Conservation (phyloP, 1,140 invertebrate genomes). For the Periplaneta americana region DNA sequence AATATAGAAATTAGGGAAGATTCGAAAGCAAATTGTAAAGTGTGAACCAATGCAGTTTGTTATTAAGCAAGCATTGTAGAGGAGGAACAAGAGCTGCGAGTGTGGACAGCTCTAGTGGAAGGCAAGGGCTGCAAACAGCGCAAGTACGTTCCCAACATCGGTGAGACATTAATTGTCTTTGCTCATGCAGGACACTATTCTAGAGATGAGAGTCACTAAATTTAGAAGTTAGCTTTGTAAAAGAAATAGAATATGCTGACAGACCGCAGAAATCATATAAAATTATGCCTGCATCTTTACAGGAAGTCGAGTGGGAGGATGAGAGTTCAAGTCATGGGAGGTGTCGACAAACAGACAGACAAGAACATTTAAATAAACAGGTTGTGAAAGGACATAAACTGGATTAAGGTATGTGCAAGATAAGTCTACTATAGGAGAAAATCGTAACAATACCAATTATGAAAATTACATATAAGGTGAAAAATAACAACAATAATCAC, state of each 20-base stretch:
- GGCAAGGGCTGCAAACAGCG: neutral
- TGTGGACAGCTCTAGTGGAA: neutral
- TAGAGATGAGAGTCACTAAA: neutral
- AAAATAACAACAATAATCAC: neutral
- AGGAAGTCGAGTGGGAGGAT: neutral
- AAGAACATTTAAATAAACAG: neutral
- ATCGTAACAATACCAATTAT: neutral
- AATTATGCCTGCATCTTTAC: neutral
- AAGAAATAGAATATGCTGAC: neutral
- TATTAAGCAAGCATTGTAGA: neutral
- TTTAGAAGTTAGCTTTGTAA: neutral
- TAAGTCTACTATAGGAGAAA: neutral
- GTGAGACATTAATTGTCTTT: neutral
- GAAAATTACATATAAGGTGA: neutral
- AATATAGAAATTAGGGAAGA: neutral
- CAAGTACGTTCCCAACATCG: neutral
- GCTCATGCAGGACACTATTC: neutral
- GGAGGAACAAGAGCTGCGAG: neutral
- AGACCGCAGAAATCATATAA: neutral
- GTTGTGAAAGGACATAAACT: neutral
- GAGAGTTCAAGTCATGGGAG: neutral
- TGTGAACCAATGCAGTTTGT: neutral
- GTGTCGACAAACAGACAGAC: neutral
- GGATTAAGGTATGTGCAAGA: neutral
- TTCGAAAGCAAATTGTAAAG: neutral